phyloP scores from a whole-genome alignment of 53 echinoderm and acorn worm species.

The Paracentrotus lividus region DNA sequence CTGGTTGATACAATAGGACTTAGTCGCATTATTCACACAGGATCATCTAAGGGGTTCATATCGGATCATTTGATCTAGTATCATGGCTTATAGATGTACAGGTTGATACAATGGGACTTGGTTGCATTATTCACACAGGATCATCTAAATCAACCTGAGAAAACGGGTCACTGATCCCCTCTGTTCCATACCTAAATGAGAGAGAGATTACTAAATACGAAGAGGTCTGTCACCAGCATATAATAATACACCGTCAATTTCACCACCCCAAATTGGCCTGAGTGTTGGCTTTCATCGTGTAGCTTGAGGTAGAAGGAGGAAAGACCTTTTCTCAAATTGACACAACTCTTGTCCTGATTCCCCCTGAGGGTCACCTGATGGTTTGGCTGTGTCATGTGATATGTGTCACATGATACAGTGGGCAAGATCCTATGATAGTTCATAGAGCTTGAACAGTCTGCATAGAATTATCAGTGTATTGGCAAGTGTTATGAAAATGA shows the following conservation, averaged over 20 bases:
- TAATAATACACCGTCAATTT: conserved; percentile 65
- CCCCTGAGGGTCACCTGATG: conserved; percentile 65
- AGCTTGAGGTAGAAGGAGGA: background rate
- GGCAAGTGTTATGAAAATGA: conserved; percentile 26
- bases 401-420: conserved; percentile 58
- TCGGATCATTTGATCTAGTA: background rate
- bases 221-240: conserved; percentile 44
- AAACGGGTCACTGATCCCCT: conserved; percentile 59
- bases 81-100: background rate
- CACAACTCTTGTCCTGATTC: conserved; percentile 58
- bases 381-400: conserved; percentile 53
- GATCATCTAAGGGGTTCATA: too few species aligned
- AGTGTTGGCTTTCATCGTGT: conserved; percentile 48
- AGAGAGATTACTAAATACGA: conserved; percentile 54
- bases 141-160: conserved; percentile 44
- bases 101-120: background rate
- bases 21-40: conserved; percentile 14
- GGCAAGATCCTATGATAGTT: background rate
- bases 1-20: background rate
- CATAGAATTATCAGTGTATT: conserved; percentile 16
- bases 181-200: conserved; percentile 30
- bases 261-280: conserved; percentile 54
- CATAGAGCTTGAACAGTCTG: background rate
- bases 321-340: conserved; percentile 15
- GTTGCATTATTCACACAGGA: conserved; percentile 32